Evolutionary conservation across 2,797 vertebrate genomes (phyloP).

Genomic region (Falco biarmicus): DNA sequence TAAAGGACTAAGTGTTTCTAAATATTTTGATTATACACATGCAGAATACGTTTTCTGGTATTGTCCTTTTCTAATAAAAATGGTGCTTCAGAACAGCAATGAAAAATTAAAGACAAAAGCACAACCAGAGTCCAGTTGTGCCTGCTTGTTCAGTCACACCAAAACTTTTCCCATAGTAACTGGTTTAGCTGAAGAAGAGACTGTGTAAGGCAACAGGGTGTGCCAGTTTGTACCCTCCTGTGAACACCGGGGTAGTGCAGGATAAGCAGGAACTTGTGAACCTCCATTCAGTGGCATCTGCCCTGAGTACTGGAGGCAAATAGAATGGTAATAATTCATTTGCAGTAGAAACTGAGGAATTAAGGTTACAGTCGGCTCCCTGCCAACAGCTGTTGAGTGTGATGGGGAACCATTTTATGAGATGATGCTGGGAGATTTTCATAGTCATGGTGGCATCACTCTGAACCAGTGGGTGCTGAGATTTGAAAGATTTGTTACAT

Average conservation of each 20-base stretch:
- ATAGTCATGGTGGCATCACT: background rate
- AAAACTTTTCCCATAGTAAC: rapidly evolving
- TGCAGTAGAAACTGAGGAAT: background rate
- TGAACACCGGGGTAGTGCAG: background rate
- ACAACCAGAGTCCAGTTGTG: background rate
- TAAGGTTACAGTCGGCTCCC: background rate
- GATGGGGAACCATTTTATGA: background rate
- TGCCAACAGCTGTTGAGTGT: background rate
- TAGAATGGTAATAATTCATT: background rate
- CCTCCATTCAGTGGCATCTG: background rate
- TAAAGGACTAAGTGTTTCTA: background rate
- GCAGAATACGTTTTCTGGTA: background rate
- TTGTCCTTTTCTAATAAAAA: background rate
- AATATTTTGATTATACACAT: background rate
- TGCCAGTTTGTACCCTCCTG: background rate
- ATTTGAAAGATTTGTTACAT: background rate
- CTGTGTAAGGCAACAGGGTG: background rate
- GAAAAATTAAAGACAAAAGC: background rate
- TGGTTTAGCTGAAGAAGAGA: background rate
- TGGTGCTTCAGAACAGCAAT: background rate
- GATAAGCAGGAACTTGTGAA: background rate
- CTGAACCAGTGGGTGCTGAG: background rate
- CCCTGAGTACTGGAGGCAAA: background rate
- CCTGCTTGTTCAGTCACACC: background rate
- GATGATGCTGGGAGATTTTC: background rate